These are phyloP conservation scores for Eucera pruinosa DNA, from an alignment of 2,888 invertebrate genomes.

Conservation along the genomic window DNA sequence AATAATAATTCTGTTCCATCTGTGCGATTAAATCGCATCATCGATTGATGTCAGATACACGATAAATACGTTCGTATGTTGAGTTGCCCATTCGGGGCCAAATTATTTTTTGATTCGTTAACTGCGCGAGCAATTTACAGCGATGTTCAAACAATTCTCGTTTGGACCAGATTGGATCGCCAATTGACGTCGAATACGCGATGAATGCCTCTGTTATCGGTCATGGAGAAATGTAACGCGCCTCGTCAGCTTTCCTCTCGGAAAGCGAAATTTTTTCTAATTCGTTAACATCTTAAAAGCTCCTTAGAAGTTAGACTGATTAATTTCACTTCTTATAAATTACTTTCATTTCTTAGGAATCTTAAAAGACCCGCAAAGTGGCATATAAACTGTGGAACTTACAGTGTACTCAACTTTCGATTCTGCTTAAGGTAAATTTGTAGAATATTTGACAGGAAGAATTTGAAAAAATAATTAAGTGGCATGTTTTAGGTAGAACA, in stretches of 20 bases:
- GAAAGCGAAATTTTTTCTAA: neutral
- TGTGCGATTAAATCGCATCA: conserved; percentile 7
- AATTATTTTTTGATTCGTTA: conserved; percentile 1
- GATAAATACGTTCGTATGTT: neutral
- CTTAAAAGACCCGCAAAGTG: too few species aligned
- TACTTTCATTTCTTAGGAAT: too few species aligned
- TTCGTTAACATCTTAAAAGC: too few species aligned
- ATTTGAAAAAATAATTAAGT: too few species aligned
- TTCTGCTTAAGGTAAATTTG: too few species aligned
- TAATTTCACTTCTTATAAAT: too few species aligned
- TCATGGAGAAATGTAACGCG: neutral
- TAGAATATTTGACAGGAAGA: too few species aligned
- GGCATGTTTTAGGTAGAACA: too few species aligned
- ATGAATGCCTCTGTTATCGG: neutral
- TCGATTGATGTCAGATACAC: neutral
- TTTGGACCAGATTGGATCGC: neutral
- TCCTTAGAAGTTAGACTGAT: too few species aligned
- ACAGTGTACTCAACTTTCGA: too few species aligned
- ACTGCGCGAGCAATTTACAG: neutral
- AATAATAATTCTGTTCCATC: neutral
- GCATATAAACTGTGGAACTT: too few species aligned
- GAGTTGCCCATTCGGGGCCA: neutral
- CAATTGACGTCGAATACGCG: neutral
- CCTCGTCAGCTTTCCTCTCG: neutral
- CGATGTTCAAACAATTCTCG: too few species aligned